A percentile compares a stretch with the other conserved stretches of the same genome.
Evolutionary conservation across 2,113 vertebrate genomes (phyloP).

Genomic region (Symphodus melops): DNA sequence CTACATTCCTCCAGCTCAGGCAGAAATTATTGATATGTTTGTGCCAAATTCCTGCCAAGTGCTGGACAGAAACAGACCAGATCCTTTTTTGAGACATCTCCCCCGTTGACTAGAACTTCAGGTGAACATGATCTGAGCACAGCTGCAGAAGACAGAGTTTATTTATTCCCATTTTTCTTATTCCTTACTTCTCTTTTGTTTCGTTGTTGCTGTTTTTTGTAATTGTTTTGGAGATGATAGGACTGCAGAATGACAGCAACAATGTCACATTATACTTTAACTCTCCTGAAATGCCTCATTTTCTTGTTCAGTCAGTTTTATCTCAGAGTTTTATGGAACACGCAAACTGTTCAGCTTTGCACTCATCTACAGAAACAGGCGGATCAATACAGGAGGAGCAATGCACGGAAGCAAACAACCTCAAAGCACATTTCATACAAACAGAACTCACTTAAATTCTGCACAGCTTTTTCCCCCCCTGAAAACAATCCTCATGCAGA

Average conservation of each 20-base stretch:
- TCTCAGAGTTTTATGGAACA: too few species aligned
- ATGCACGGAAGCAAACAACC: background rate
- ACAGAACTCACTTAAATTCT: too few species aligned
- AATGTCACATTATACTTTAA: background rate
- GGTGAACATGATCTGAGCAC: background rate
- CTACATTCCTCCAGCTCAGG: background rate
- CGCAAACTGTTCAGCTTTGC: background rate
- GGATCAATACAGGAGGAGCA: background rate
- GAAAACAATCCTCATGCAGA: too few species aligned
- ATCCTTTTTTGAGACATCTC: background rate
- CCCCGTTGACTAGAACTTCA: background rate
- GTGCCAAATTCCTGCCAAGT: slow-evolving; percentile 15
- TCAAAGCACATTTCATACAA: too few species aligned
- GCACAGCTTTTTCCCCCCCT: too few species aligned
- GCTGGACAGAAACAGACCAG: background rate
- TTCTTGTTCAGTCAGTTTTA: too few species aligned
- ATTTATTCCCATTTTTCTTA: background rate
- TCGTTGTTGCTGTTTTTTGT: background rate
- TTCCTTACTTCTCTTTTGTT: too few species aligned
- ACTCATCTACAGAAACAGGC: background rate
- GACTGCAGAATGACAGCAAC: too few species aligned
- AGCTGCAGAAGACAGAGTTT: slow-evolving; percentile 16
- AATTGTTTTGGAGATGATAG: background rate
- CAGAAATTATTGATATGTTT: slow-evolving; percentile 42
- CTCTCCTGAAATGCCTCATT: background rate